Percentiles rank a stretch among this genome's conserved stretches.
Conservation (phyloP, 2,113 vertebrate species). For the Herpetotheres cachinnans region DNA sequence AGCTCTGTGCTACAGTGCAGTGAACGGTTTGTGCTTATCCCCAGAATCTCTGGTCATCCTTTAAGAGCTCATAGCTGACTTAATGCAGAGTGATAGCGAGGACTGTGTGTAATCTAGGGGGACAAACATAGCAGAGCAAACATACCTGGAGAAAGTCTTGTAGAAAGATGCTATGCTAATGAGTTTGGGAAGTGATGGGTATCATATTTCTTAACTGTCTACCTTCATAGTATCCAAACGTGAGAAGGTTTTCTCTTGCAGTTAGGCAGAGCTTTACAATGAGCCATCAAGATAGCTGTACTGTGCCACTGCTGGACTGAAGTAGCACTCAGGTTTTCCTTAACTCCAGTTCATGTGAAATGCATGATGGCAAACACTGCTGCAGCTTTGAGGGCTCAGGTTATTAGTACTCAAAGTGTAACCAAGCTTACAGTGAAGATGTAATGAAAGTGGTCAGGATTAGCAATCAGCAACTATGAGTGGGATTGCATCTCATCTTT, state of each 20-base stretch:
- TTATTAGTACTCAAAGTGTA: background rate
- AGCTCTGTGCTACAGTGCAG: background rate
- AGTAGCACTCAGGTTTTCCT: background rate
- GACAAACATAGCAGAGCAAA: background rate
- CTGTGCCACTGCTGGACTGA: background rate
- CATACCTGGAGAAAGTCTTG: background rate
- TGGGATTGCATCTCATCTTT: background rate
- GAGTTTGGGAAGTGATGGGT: background rate
- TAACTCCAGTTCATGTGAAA: background rate
- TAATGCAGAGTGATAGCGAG: background rate
- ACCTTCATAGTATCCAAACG: background rate
- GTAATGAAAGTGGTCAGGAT: background rate
- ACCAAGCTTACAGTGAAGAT: background rate
- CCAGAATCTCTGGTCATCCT: background rate
- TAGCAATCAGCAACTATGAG: background rate
- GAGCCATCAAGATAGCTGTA: background rate
- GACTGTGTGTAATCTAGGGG: background rate
- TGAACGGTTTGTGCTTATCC: background rate
- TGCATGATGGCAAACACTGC: background rate
- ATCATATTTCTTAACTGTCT: background rate
- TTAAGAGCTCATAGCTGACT: background rate
- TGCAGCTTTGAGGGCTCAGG: background rate
- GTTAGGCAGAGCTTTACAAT: background rate
- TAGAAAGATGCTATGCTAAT: background rate
- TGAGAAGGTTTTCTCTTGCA: background rate